Evolutionary conservation across 1,140 invertebrate genomes (phyloP), one percentile per base, ranked within the genome.

Genomic region (Drosophila aff.): DNA sequence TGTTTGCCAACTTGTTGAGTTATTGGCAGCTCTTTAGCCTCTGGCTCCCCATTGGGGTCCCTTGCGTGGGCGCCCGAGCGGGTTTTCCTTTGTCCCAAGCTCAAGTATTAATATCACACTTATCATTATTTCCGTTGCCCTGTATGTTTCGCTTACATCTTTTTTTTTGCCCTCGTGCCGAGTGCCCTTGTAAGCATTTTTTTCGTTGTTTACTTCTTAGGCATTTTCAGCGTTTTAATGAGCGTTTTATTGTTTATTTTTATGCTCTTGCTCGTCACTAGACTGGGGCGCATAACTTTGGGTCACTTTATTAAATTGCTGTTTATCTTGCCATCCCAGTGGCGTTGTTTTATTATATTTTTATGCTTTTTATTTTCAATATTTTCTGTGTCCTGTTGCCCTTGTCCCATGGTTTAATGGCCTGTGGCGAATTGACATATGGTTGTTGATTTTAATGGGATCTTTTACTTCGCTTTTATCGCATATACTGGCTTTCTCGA

Each of bases 1-100:
- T 86, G 81, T 87, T 87, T 87, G 83, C 67, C 66, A 68, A 86
- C 83, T 89, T 83, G 84, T 79, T 87, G 83, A 86, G 84, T 86
- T 86, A 86, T 79, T 85, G 79, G 76, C 79, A 75, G 76, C 57
- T 76, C 58, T 64, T 80, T 63, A 53, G 43, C 72, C 71, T 44
- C 26, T 44, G 40, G 55, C 46, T 36, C 67, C 15, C 66, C 44
- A 73, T 7, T 40, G 21, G 67, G 64, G 16, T 46, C 21, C 31
- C 26, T 38, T 36, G 7, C 41, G 50, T 67, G 26, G 50, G 49
- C 46, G 31, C 46, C 36, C 28, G 69, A 49, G 66, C 59, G 43
- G 69, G 41, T 44, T 65, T 43, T 38, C 64, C 50, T 78, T 78
- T 78, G 76, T 77, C 40, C 57, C 65, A 47, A 8, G 69, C 52